A percentile compares a stretch with the other conserved stretches of the same genome.
Evolutionary conservation across 1,140 invertebrate genomes (phyloP).

Genomic region (Cyclargus thomasi): DNA sequence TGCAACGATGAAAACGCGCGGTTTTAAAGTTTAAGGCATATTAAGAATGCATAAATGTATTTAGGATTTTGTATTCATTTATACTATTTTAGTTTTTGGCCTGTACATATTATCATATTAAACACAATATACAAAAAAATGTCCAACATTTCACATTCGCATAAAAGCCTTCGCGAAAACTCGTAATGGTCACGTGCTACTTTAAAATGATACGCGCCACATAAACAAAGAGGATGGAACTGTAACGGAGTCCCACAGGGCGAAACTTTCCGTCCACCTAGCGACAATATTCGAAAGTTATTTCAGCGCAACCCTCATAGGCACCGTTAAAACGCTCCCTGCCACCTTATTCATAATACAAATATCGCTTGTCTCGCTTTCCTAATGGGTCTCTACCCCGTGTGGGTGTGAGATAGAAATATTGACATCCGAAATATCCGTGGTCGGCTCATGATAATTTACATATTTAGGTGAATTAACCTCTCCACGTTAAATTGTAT

Average conservation of each 20-base stretch:
- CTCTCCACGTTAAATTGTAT: slow-evolving; percentile 72
- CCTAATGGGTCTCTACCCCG: slow-evolving; percentile 7
- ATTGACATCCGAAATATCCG: slow-evolving; percentile 70
- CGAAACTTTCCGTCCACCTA: slow-evolving; percentile 72
- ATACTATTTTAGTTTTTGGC: background rate
- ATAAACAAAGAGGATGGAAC: slow-evolving; percentile 59
- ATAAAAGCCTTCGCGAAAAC: background rate
- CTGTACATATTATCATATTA: background rate
- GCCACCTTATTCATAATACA: slow-evolving; percentile 73
- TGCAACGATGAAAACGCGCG: too few species aligned
- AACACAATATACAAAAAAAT: background rate
- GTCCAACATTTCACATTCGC: background rate
- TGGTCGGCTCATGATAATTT: slow-evolving; percentile 75
- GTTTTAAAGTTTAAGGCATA: too few species aligned
- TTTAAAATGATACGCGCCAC: slow-evolving; percentile 70
- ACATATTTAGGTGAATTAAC: slow-evolving; percentile 75
- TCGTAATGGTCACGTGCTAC: slow-evolving; percentile 38
- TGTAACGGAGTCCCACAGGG: slow-evolving; percentile 64
- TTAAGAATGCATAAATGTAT: too few species aligned
- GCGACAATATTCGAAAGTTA: slow-evolving; percentile 76
- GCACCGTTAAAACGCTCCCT: slow-evolving; percentile 74
- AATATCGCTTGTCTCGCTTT: slow-evolving; percentile 39
- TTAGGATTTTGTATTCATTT: too few species aligned
- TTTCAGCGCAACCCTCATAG: slow-evolving; percentile 72
- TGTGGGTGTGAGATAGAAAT: slow-evolving; percentile 43